phyloP scores from a whole-genome alignment of 2,797 vertebrate species.

The Atherinosoma microstoma region DNA sequence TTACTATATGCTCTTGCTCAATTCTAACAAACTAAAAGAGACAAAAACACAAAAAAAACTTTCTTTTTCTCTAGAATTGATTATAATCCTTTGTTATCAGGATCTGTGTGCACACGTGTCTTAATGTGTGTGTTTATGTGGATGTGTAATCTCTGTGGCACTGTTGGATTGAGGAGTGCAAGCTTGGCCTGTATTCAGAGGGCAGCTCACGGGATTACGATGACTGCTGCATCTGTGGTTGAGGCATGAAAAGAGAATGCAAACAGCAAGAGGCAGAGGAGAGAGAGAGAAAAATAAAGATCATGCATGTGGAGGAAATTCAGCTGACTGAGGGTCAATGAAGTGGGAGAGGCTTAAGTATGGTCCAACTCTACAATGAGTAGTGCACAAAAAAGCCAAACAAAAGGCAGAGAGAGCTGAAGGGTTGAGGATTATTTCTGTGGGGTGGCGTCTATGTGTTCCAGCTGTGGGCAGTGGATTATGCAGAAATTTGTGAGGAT shows the following conservation, averaged over 20 bases:
- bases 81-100: constrained; percentile 55
- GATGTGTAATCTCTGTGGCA: constrained; percentile 70
- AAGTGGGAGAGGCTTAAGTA: background rate
- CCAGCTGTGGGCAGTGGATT: constrained; percentile 78
- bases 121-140: constrained; percentile 28
- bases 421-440: constrained; percentile 70
- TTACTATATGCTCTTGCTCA: constrained; percentile 6
- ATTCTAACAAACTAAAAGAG: constrained; percentile 32
- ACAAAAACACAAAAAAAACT: background rate
- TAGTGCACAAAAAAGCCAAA: constrained; percentile 16
- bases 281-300: constrained; percentile 20
- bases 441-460: constrained; percentile 64
- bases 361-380: constrained; percentile 10
- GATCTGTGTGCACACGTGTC: constrained; percentile 5
- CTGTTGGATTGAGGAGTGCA: constrained; percentile 63
- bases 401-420: constrained; percentile 46
- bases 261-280: constrained; percentile 6
- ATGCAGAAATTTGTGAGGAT: constrained; percentile 59
- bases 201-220: constrained; percentile 78
- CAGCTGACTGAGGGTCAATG: constrained; percentile 16
- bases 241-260: constrained; percentile 45
- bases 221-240: constrained; percentile 65
- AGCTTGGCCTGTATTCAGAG: constrained; percentile 72
- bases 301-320: constrained; percentile 22
- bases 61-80: constrained; percentile 27